These are phyloP conservation scores for Volucella zonaria DNA, from an alignment of 2,888 invertebrate species.

Conservation along the genomic window DNA sequence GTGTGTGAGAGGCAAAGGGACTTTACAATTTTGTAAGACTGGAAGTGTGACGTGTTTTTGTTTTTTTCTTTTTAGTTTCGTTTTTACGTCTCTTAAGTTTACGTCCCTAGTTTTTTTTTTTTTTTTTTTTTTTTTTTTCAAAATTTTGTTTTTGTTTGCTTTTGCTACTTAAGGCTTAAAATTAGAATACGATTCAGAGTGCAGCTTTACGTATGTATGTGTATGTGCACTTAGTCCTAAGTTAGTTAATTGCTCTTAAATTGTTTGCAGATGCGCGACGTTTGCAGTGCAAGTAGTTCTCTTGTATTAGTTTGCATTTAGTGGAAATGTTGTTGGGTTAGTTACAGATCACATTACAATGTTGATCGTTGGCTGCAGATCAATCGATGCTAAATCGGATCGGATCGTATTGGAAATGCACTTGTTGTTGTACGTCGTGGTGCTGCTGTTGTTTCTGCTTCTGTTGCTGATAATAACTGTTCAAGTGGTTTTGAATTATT, in stretches of 20 bases:
- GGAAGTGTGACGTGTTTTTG: conserved; percentile 50
- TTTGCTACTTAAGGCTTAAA: conserved; percentile 10
- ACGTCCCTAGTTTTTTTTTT: too few species aligned
- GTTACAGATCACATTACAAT: conserved; percentile 60
- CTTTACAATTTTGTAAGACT: conserved; percentile 26
- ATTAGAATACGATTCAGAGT: conserved; percentile 26
- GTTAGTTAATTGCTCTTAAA: conserved; percentile 56
- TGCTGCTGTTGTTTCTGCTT: conserved; percentile 44
- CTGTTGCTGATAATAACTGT: conserved; percentile 42
- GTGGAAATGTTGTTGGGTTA: conserved; percentile 66
- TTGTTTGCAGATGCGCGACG: conserved; percentile 55
- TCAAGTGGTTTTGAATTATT: conserved; percentile 75
- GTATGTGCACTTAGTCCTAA: conserved; percentile 27
- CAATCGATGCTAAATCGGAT: conserved; percentile 58
- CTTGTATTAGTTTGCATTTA: conserved; percentile 41
- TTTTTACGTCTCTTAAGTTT: background rate
- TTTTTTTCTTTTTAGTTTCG: conserved; percentile 10
- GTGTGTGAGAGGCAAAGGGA: conserved; percentile 25
- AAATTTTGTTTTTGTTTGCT: background rate
- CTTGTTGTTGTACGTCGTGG: conserved; percentile 42
- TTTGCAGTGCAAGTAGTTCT: conserved; percentile 53
- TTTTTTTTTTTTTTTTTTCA: background rate
- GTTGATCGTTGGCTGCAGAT: conserved; percentile 68
- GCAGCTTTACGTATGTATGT: conserved; percentile 13
- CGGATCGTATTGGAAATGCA: conserved; percentile 56